phyloP scores from a whole-genome alignment of 2,113 vertebrate genomes.

The Synodontis membranacea region DNA sequence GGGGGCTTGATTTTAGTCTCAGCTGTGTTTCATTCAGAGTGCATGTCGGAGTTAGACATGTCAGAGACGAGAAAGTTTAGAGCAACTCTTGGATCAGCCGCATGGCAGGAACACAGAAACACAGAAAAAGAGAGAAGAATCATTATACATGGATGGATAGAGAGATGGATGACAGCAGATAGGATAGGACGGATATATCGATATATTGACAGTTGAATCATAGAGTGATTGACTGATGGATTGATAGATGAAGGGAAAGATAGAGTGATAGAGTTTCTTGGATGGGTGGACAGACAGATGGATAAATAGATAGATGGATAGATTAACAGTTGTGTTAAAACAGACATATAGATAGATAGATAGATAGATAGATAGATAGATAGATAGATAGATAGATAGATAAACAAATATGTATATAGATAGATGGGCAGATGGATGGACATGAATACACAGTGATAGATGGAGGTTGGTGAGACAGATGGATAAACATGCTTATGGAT shows the following conservation, averaged over 20 bases:
- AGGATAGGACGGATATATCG: background rate
- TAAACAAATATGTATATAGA: no score
- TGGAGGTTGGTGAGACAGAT: background rate
- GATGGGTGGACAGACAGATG: background rate
- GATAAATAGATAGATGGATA: background rate
- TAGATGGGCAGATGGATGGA: background rate
- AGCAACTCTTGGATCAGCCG: background rate
- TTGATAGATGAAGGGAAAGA: background rate
- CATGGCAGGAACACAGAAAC: background rate
- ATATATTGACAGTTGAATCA: background rate
- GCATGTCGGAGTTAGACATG: background rate
- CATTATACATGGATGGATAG: background rate
- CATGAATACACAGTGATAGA: background rate
- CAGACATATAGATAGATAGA: background rate
- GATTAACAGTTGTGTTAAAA: background rate
- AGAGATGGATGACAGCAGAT: background rate
- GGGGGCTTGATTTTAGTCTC: background rate
- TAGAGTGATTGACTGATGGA: background rate
- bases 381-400: background rate
- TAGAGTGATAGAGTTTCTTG: background rate
- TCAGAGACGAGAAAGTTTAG: background rate
- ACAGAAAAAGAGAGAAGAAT: background rate
- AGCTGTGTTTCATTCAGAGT: constrained; percentile 6
- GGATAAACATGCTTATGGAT: background rate
- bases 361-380: background rate